Evolutionary conservation across 2,797 vertebrate genomes (phyloP).

Genomic region (Huso huso): DNA sequence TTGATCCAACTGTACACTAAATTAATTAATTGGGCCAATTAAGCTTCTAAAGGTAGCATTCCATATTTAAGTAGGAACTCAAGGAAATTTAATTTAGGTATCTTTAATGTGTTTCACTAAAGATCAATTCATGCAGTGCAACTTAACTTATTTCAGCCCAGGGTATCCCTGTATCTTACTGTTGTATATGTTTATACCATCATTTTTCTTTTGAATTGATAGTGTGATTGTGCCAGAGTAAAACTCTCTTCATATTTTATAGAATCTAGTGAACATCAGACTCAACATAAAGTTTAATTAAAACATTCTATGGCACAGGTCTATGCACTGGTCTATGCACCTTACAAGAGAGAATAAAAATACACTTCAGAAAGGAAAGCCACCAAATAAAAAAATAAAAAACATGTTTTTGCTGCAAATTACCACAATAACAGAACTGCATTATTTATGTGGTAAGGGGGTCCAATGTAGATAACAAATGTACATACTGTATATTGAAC

Average conservation of each 20-base stretch:
- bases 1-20: too few species aligned
- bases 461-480: too few species aligned
- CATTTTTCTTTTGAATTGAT: constrained; percentile 8
- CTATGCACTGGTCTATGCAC: too few species aligned
- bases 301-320: neutral
- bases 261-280: constrained; percentile 2
- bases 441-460: too few species aligned
- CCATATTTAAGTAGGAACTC: too few species aligned
- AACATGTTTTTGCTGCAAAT: too few species aligned
- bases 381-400: too few species aligned
- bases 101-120: neutral
- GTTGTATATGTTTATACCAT: constrained; percentile 2
- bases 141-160: neutral
- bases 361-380: too few species aligned
- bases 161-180: neutral
- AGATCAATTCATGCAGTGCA: neutral
- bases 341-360: too few species aligned
- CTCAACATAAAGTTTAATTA: constrained; percentile 5
- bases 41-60: neutral
- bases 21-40: neutral
- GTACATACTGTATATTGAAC: too few species aligned
- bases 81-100: too few species aligned
- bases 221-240: neutral
- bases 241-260: constrained; percentile 14
- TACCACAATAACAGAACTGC: too few species aligned